Evolutionary conservation across 2,888 invertebrate species (phyloP).

Genomic region (Galerucella calmariensis): DNA sequence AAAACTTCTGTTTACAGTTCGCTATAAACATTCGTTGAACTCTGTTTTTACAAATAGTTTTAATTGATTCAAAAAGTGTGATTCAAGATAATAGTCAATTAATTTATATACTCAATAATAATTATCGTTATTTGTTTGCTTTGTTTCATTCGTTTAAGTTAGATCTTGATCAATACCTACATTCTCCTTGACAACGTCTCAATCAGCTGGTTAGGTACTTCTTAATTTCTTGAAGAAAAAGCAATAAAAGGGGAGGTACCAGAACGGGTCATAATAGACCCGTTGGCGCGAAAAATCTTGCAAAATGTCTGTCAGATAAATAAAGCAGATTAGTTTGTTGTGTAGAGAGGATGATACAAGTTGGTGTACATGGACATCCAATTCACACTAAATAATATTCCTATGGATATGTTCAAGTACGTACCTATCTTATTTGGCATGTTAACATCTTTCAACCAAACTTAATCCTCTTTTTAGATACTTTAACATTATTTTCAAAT

Average conservation of each 20-base stretch:
- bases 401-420: background rate
- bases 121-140: background rate
- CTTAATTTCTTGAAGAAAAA: background rate
- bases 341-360: constrained; percentile 39
- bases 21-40: constrained; percentile 2
- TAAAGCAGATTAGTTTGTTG: constrained; percentile 8
- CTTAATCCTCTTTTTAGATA: background rate
- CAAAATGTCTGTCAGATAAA: background rate
- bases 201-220: background rate
- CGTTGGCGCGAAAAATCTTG: constrained; percentile 5
- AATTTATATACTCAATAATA: background rate
- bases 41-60: background rate
- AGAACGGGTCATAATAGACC: background rate
- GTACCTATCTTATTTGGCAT: background rate
- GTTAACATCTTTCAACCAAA: background rate
- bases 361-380: constrained; percentile 39
- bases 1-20: background rate
- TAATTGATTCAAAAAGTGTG: background rate
- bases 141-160: background rate
- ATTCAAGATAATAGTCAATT: background rate
- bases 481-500: background rate
- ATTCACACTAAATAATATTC: background rate
- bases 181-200: background rate
- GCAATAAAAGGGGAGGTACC: background rate
- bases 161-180: background rate